Base-by-base conservation (phyloP, 2,797 vertebrate species). In the Gobionotothen gibberifrons region DNA sequence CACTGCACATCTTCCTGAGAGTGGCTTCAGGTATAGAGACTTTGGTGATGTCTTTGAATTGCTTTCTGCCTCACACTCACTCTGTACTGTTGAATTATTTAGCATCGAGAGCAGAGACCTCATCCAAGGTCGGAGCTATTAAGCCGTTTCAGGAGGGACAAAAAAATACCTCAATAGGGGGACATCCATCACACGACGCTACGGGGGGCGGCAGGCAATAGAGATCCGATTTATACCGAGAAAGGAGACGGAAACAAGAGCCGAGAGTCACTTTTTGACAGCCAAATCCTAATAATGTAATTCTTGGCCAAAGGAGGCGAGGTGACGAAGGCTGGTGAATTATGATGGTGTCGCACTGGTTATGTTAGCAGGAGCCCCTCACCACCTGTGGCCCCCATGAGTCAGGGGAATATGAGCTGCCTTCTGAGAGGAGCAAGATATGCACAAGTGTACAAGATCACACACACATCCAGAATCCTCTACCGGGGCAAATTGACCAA, bases 71-170 rank as follows among this genome's bases (percentile, higher is more conserved):
- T 86, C 72, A 81, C 77, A 64, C 74, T 85, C 76, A 69, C 81
- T 86, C 79, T 76, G 77, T 73, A 68, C 53, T 43, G 10, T 10
- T 91, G 73, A 89, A 91, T 92, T 85, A 93, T 90, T 91, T 56
- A 90, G 64, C 69, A 29, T 3, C 0, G 55, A 80, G 73, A 87
- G 73, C 65, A 22, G 19, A 72, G 79, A 72, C 61, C 77, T 81
- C 14, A 61, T 60, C 52, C 78, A 73, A 85, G 82, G 87, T 89
- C 81, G 68, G 69, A 74, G 85, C 79, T 63, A 81, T 82, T 82
- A 83, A 66, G 73, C 22, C 3, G 2, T 71, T 85, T 77, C 2
- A 14, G 58, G 42, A 55, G 44, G 15, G 61, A 78, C 32, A 19
- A 67, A 79, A 52, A 79, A 55, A 70, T 67, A 17, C 11, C 40